phyloP scores from a whole-genome alignment of 2,888 invertebrate genomes.

The Drosophila longiperda region DNA sequence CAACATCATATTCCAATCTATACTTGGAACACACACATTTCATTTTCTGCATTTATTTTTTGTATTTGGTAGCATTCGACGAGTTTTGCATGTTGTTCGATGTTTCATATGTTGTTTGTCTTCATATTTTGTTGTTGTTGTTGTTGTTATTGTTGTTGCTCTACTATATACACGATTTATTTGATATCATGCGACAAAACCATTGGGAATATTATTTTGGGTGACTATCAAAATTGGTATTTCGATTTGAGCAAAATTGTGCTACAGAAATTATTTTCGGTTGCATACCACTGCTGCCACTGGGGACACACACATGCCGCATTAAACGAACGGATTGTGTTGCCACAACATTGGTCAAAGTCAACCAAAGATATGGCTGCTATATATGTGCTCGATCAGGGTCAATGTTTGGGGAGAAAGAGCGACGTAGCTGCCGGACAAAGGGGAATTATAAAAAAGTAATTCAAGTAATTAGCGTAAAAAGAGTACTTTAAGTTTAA shows the following conservation, averaged over 20 bases:
- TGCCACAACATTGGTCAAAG: slow-evolving; percentile 20
- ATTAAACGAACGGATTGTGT: slow-evolving; percentile 24
- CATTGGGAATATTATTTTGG: slow-evolving; percentile 27
- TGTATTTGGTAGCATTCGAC: slow-evolving; percentile 37
- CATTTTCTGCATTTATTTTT: slow-evolving; percentile 74
- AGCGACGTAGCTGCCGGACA: not conserved
- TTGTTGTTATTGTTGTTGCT: slow-evolving; percentile 10
- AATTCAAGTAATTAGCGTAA: not conserved
- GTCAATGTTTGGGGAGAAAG: not conserved
- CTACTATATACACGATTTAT: slow-evolving; percentile 8
- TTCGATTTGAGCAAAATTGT: slow-evolving; percentile 16
- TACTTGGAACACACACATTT: slow-evolving; percentile 31
- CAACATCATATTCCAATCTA: slow-evolving; percentile 35
- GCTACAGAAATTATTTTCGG: not conserved
- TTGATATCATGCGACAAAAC: slow-evolving; percentile 24
- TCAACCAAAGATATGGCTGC: not conserved
- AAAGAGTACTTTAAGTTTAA: not conserved
- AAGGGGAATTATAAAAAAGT: not conserved
- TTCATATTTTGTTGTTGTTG: slow-evolving; percentile 2
- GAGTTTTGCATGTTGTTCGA: slow-evolving; percentile 50
- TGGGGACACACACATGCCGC: slow-evolving; percentile 69
- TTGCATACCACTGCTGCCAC: slow-evolving; percentile 8
- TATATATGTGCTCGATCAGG: not conserved
- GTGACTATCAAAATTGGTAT: slow-evolving; percentile 26
- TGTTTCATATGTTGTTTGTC: slow-evolving; percentile 20